Conservation (phyloP, 2,113 vertebrate genomes). For the Actenoides hombroni region DNA sequence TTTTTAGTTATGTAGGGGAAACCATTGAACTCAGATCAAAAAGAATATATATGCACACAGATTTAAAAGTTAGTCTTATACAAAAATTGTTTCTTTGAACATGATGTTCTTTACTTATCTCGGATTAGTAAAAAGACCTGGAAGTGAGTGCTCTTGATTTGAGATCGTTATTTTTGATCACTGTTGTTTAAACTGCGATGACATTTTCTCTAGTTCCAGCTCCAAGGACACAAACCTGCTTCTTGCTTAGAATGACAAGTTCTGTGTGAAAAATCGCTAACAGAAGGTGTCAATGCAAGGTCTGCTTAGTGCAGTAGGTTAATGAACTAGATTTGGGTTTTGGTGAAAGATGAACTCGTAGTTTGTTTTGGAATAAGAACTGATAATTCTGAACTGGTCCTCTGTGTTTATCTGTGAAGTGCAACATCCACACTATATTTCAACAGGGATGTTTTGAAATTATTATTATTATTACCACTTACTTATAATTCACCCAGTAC, state of each 20-base stretch:
- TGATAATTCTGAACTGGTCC: not conserved
- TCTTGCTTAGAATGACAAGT: not conserved
- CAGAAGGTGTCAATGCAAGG: not conserved
- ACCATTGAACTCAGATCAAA: slow-evolving; percentile 59
- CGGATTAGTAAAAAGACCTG: slow-evolving; percentile 54
- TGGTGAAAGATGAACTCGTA: not conserved
- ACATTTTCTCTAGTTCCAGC: slow-evolving; percentile 46
- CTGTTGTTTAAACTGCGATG: slow-evolving; percentile 52
- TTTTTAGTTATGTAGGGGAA: slow-evolving; percentile 22
- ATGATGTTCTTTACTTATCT: slow-evolving; percentile 66
- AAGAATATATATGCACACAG: slow-evolving; percentile 48
- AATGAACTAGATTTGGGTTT: not conserved
- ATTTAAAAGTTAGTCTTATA: slow-evolving; percentile 63
- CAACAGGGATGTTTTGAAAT: not conserved
- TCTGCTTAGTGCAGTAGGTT: not conserved
- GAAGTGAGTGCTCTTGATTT: slow-evolving; percentile 39
- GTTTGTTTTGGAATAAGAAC: slow-evolving; percentile 10
- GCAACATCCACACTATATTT: not conserved
- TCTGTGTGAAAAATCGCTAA: not conserved
- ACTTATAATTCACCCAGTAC: not conserved
- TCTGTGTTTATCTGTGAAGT: not conserved
- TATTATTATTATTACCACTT: not conserved
- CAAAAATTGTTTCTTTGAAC: slow-evolving; percentile 64
- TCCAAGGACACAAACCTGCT: slow-evolving; percentile 22
- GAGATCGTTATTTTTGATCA: slow-evolving; percentile 52